Evolutionary conservation across 2,797 vertebrate genomes (phyloP).

Genomic region (Phoxinus dragarum): DNA sequence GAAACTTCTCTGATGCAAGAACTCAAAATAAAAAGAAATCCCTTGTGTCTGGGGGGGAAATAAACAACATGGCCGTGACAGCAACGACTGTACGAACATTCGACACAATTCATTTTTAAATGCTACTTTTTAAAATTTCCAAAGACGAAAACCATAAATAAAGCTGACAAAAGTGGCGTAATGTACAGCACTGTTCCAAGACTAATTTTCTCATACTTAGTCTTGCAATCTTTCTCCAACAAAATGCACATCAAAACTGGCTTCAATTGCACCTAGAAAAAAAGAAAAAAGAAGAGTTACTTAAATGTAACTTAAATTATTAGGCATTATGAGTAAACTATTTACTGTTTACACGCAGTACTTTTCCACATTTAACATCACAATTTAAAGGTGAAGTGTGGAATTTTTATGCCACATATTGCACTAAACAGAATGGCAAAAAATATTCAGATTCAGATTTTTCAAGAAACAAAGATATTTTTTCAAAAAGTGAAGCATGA

Average conservation of each 20-base stretch:
- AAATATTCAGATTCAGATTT: not conserved
- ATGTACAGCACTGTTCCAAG: slow-evolving; percentile 86
- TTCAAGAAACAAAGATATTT: not conserved
- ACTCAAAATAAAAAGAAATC: slow-evolving; percentile 58
- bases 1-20: slow-evolving; percentile 68
- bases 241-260: slow-evolving; percentile 66
- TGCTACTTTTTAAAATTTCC: slow-evolving; percentile 81
- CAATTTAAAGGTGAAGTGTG: not conserved
- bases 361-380: not conserved
- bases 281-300: not conserved
- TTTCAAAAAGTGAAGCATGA: not conserved
- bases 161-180: slow-evolving; percentile 91
- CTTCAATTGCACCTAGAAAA: slow-evolving; percentile 54
- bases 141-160: slow-evolving; percentile 91
- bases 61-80: slow-evolving; percentile 74
- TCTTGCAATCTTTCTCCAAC: slow-evolving; percentile 63
- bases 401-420: not conserved
- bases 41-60: slow-evolving; percentile 42
- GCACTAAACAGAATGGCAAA: not conserved
- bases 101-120: slow-evolving; percentile 76
- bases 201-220: slow-evolving; percentile 70
- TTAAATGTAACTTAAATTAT: not conserved
- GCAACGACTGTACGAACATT: slow-evolving; percentile 86
- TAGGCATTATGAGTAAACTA: not conserved
- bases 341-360: not conserved